Evolutionary conservation across 2,797 vertebrate genomes (phyloP).

Genomic region (Nannoperca obscura): DNA sequence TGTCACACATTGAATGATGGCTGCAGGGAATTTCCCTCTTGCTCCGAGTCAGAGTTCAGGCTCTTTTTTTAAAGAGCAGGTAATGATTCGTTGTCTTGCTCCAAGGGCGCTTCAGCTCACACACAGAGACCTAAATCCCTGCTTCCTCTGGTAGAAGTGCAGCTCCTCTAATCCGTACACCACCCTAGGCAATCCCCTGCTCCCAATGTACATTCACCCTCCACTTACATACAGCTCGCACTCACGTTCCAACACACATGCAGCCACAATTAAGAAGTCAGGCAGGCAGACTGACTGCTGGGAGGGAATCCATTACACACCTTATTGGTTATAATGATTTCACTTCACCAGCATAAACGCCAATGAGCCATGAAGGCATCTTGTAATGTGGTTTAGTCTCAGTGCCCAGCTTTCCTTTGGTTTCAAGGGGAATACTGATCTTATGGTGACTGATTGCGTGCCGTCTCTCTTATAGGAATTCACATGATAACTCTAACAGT

Average conservation of each 20-base stretch:
- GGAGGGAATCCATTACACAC: conserved; percentile 89
- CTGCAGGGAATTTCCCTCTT: conserved; percentile 27
- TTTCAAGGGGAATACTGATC: conserved; percentile 83
- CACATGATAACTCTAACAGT: conserved; percentile 32
- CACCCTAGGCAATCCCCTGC: conserved; percentile 46
- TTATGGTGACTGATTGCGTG: conserved; percentile 58
- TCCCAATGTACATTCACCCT: conserved; percentile 20
- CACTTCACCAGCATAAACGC: conserved; percentile 81
- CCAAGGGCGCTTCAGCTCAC: conserved; percentile 47
- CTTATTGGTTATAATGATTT: conserved; percentile 89
- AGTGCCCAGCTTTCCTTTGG: conserved; percentile 69
- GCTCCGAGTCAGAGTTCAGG: conserved; percentile 30
- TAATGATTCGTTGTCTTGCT: conserved; percentile 59
- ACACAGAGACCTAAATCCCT: conserved; percentile 10
- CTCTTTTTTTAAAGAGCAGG: conserved; percentile 18
- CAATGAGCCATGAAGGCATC: conserved; percentile 85
- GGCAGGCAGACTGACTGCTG: conserved; percentile 75
- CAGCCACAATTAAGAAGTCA: conserved; percentile 83
- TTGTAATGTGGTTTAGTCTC: conserved; percentile 82
- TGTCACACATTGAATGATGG: conserved; percentile 33
- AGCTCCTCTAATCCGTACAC: conserved; percentile 51
- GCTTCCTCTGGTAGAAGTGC: conserved; percentile 45
- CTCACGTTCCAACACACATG: conserved; percentile 64
- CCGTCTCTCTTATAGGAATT: conserved; percentile 42
- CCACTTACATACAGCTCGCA: conserved; percentile 37